These are phyloP conservation scores for Teleogryllus occipitalis DNA, from an alignment of 1,140 invertebrate genomes.

Conservation along the genomic window DNA sequence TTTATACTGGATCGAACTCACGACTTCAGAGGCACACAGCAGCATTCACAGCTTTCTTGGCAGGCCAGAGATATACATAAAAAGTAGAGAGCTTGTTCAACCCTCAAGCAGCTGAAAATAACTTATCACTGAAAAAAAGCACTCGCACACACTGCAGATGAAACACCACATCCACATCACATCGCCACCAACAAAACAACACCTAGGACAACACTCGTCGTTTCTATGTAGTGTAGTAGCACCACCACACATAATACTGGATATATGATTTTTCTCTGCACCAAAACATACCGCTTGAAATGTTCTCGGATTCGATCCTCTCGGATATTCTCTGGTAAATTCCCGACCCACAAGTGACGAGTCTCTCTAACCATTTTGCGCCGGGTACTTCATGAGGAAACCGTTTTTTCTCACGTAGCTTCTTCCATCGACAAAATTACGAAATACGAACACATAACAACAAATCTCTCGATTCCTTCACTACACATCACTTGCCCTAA, in stretches of 20 bases:
- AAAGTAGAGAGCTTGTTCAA: neutral
- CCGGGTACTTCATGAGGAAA: constrained; percentile 60
- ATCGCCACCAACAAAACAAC: constrained; percentile 17
- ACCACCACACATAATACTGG: neutral
- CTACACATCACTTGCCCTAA: constrained; percentile 25
- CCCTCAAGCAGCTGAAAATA: neutral
- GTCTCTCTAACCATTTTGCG: constrained; percentile 99
- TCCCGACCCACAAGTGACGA: constrained; percentile 99
- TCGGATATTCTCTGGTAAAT: constrained; percentile 97
- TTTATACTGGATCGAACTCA: neutral
- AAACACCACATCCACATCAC: constrained; percentile 20
- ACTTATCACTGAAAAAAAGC: neutral
- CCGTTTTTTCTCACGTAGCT: constrained; percentile 33
- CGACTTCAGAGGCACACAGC: neutral
- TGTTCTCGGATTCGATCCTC: constrained; percentile 92
- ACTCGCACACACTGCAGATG: neutral
- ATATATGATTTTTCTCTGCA: neutral
- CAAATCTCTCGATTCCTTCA: constrained; percentile 25
- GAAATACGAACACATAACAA: constrained; percentile 25
- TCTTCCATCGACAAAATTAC: constrained; percentile 22
- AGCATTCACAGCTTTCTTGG: neutral
- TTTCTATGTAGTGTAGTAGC: neutral
- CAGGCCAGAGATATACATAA: neutral
- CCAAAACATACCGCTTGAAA: constrained; percentile 83
- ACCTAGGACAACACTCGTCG: constrained; percentile 14